These are phyloP conservation scores for Amphiura filiformis DNA, from an alignment of 35 echinoderm and acorn worm species.

Conservation along the genomic window DNA sequence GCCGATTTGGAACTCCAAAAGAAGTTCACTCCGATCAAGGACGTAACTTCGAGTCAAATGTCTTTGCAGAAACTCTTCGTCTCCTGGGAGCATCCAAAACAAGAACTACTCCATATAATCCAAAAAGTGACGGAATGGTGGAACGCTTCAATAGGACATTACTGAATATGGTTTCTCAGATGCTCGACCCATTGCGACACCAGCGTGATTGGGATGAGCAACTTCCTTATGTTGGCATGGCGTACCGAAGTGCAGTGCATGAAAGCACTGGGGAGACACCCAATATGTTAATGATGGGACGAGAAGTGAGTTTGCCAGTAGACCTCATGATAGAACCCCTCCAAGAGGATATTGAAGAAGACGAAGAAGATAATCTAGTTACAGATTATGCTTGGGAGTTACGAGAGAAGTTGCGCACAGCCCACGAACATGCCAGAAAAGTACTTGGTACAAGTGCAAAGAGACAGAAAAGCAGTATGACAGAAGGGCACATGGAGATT, in stretches of 20 bases:
- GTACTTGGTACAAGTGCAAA: background rate
- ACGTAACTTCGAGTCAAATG: slow-evolving; percentile 12
- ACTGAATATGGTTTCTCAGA: background rate
- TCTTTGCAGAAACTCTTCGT: background rate
- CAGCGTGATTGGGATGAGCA: slow-evolving; percentile 31
- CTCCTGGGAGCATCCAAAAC: background rate
- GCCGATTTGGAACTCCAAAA: slow-evolving; percentile 12
- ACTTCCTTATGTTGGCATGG: background rate
- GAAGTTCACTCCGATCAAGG: slow-evolving; percentile 15
- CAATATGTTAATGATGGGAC: slow-evolving; percentile 25
- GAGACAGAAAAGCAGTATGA: too few relatives aligned
- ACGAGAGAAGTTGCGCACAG: background rate
- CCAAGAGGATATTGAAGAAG: background rate
- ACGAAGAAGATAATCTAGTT: background rate
- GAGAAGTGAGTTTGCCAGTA: slow-evolving; percentile 7
- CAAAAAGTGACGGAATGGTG: background rate
- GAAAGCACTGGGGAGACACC: background rate
- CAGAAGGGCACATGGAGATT: too few relatives aligned
- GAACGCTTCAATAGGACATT: slow-evolving; percentile 27
- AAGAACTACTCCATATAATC: slow-evolving; percentile 30
- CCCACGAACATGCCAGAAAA: background rate
- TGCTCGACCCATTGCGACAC: background rate
- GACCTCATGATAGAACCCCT: background rate
- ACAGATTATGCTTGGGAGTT: background rate
- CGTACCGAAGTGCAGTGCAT: slow-evolving; percentile 6